phyloP scores from a whole-genome alignment of 2,888 invertebrate genomes.

The Ochropacha duplaris region DNA sequence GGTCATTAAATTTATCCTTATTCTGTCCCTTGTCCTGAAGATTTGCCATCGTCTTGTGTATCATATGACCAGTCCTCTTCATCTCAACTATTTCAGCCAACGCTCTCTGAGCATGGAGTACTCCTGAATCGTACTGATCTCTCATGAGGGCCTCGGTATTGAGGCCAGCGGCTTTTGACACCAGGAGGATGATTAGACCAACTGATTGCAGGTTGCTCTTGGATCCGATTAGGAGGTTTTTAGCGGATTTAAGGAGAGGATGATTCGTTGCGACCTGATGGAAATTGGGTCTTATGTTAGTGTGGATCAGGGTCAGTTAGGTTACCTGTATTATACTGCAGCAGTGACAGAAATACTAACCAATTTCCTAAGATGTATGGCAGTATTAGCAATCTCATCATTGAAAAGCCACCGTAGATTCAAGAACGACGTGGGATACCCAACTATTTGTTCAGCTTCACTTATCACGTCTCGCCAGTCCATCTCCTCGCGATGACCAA shows the following conservation, averaged over 20 bases:
- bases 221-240: slow-evolving; percentile 69
- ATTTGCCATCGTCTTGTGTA: slow-evolving; percentile 73
- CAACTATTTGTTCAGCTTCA: slow-evolving; percentile 76
- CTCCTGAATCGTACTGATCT: slow-evolving; percentile 63
- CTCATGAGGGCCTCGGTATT: slow-evolving; percentile 37
- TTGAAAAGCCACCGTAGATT: slow-evolving; percentile 83
- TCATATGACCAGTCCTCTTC: slow-evolving; percentile 74
- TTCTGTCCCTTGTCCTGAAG: slow-evolving; percentile 58
- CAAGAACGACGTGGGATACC: slow-evolving; percentile 82
- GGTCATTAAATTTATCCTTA: slow-evolving; percentile 60
- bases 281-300: neutral
- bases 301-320: neutral
- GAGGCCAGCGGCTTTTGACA: slow-evolving; percentile 71
- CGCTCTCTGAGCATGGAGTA: slow-evolving; percentile 75
- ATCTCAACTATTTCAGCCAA: slow-evolving; percentile 77
- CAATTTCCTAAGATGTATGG: slow-evolving; percentile 75
- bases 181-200: slow-evolving; percentile 64
- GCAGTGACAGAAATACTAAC: slow-evolving; percentile 35
- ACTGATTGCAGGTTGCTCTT: slow-evolving; percentile 75
- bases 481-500: slow-evolving; percentile 41
- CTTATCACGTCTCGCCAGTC: slow-evolving; percentile 72
- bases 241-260: slow-evolving; percentile 70
- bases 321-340: too few species aligned
- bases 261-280: slow-evolving; percentile 71
- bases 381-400: slow-evolving; percentile 84